A percentile compares a stretch with the other conserved stretches of the same genome.
phyloP scores from a whole-genome alignment of 1,140 invertebrate genomes.

The Drosophila leontia region DNA sequence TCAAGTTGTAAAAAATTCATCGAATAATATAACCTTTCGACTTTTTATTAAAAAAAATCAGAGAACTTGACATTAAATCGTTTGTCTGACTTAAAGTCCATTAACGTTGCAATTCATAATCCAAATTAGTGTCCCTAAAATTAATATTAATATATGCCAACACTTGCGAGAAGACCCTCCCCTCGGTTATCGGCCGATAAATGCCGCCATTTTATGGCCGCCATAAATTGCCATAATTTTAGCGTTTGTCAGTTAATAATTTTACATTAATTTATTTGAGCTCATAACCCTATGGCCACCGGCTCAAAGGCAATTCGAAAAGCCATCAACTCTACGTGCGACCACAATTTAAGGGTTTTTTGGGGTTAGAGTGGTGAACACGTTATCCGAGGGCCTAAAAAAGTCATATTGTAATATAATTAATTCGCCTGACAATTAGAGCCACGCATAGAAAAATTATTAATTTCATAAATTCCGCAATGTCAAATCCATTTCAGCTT shows the following conservation, averaged over 20 bases:
- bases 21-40: not conserved
- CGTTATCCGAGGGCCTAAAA: constrained; percentile 18
- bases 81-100: constrained; percentile 5
- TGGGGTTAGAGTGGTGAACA: constrained; percentile 26
- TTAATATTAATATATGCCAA: constrained; percentile 58
- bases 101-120: constrained; percentile 33
- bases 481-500: constrained; percentile 54
- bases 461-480: constrained; percentile 73
- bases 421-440: constrained; percentile 63
- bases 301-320: constrained; percentile 63
- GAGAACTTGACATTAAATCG: not conserved
- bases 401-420: constrained; percentile 58
- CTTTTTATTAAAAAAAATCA: not conserved
- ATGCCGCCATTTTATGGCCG: constrained; percentile 46
- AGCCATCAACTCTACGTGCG: constrained; percentile 20
- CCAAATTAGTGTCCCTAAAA: constrained; percentile 36
- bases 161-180: constrained; percentile 22
- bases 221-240: constrained; percentile 70
- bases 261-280: constrained; percentile 74
- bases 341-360: constrained; percentile 32
- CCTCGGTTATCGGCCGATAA: constrained; percentile 33
- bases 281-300: constrained; percentile 28
- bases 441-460: constrained; percentile 57
- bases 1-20: not conserved
- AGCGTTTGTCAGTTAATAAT: constrained; percentile 72